A percentile compares a stretch with the other conserved stretches of the same genome.
These are phyloP conservation scores for Bombus ignitus DNA, from an alignment of 1,140 invertebrate species.

Conservation along the genomic window DNA sequence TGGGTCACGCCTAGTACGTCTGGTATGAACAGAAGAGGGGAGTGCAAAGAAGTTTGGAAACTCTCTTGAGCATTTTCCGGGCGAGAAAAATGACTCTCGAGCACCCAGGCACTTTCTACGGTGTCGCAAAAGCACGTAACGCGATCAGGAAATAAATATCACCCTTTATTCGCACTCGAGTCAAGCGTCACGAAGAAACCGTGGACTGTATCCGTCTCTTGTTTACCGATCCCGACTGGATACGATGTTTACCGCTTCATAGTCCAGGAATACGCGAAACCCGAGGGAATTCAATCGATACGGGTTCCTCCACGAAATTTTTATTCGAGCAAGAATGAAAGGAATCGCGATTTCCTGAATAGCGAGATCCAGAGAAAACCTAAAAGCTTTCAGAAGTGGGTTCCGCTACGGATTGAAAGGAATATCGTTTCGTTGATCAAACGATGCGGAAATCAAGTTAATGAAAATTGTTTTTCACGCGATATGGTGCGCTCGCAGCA, in stretches of 20 bases:
- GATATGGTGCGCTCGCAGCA: too few species aligned
- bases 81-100: background rate
- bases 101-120: background rate
- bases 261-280: background rate
- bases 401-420: background rate
- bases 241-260: slow-evolving; percentile 11
- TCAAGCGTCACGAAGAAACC: background rate
- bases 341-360: background rate
- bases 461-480: background rate
- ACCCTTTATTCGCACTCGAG: background rate
- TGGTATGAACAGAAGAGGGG: background rate
- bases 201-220: background rate
- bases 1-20: background rate
- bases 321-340: background rate
- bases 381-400: background rate
- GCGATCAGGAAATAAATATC: slow-evolving; percentile 18
- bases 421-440: background rate
- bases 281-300: background rate
- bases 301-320: background rate
- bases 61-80: background rate
- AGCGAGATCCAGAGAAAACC: background rate
- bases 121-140: background rate
- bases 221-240: background rate
- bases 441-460: background rate
- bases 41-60: background rate